A percentile compares a stretch with the other conserved stretches of the same genome.
These are phyloP conservation scores for Sisyra terminalis DNA, from an alignment of 2,888 invertebrate genomes.

Conservation along the genomic window DNA sequence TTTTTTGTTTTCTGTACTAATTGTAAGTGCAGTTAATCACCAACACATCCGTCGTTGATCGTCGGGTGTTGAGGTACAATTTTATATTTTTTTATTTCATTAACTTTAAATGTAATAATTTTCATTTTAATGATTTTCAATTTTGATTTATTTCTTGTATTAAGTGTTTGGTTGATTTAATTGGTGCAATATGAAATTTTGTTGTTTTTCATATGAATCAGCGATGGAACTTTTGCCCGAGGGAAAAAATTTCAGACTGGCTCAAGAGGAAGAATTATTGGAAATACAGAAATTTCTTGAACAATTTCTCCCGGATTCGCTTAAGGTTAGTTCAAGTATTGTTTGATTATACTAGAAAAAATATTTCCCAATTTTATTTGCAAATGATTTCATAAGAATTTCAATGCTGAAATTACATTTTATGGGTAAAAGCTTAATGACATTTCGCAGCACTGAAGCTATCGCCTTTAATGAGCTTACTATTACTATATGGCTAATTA, in stretches of 20 bases:
- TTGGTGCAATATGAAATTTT: neutral
- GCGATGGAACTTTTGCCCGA: constrained; percentile 76
- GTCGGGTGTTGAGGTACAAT: constrained; percentile 4
- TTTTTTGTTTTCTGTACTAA: too few relatives aligned
- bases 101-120: too few relatives aligned
- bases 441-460: too few relatives aligned
- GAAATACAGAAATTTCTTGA: constrained; percentile 63
- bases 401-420: too few relatives aligned
- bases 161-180: neutral
- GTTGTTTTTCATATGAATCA: constrained; percentile 17
- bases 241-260: constrained; percentile 77
- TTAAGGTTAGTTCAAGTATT: constrained; percentile 44
- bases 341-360: too few relatives aligned
- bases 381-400: too few relatives aligned
- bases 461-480: too few relatives aligned
- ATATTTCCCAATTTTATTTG: too few relatives aligned
- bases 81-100: neutral
- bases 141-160: neutral
- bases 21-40: too few relatives aligned
- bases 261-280: constrained; percentile 70
- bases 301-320: constrained; percentile 69
- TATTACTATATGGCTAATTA: too few relatives aligned
- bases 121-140: too few relatives aligned
- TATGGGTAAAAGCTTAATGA: too few relatives aligned
- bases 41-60: constrained; percentile 4